Base-by-base conservation (phyloP, 2,797 vertebrate species). In the Eleutherodactylus coqui region DNA sequence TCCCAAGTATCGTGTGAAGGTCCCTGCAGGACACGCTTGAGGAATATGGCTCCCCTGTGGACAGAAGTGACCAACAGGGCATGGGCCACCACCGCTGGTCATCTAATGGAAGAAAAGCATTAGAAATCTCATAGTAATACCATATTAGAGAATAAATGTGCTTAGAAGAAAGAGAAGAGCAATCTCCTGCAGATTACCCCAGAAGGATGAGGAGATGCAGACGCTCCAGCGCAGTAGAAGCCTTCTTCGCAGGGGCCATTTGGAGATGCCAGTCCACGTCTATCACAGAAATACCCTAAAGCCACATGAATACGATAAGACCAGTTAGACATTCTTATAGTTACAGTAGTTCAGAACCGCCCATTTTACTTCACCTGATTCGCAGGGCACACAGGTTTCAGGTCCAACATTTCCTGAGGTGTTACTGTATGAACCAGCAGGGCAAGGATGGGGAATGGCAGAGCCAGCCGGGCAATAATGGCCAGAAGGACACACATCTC, bases 281-380 rank as follows among this genome's bases (percentile, higher is more conserved):
- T 95, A 91, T 91, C 91, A 89, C 97, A 98, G 86, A 95, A 92
- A 89, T 95, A 95, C 4, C 97, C 97, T 97, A 88, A 55, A 89
- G 67, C 5, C 6, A 79, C 53, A 79, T 41, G 13, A 72, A 38
- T 0, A 78, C 14, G 24, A 72, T 11, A 10, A 72, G 19, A 38
- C 19, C 9, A 32, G 9, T 32, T 34, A 32, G 2, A 17, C 14
- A 67, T 34, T 17, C 6, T 67, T 6, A 49, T 21, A n/a, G 2
- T 24, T 51, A 51, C 10, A 34, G 4, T 32, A 34, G 19, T 36
- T 19, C 0, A 10, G 7, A 75, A 49, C 16, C 21, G 5, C 17
- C 19, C 1, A 2, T 47, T 2, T 19, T 19, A 41, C 7, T 3
- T 88, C 92, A 97, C 96, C 96, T 94, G 96, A 91, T 60, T 92